Base-by-base conservation (phyloP, 2,888 invertebrate genomes). In the Philereme transversata region DNA sequence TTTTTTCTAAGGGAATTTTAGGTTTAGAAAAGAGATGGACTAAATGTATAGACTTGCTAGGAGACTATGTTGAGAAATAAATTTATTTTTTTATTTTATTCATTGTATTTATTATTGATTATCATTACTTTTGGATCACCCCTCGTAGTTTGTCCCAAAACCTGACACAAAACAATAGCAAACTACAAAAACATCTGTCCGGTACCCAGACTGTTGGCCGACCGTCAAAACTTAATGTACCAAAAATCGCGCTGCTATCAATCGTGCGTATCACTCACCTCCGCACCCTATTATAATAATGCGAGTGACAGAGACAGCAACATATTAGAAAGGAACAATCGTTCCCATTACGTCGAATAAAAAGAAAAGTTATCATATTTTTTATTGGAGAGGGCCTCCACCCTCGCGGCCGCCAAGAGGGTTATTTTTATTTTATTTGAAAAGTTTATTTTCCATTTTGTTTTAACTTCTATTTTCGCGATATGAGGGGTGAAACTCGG, bases 291-390 rank as follows among this genome's bases (percentile, higher is more conserved):
- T 87, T 83, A 86, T 82, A 84, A 84, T 87, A 88, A 90, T 87
- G 81, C 72, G 84, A 75, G 79, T 76, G 81, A 88, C 79, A 78
- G 83, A 77, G 90, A 89, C 81, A 73, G 84, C 84, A 85, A 85
- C 82, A 82, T 81, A 88, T 89, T 87, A 88, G 87, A 88, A 86
- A 78, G 82, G 85, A 85, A 87, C 90, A 87, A 87, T 86, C 88
- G 90, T 84, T 84, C 87, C 88, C 88, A 90, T 90, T 90, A 90
- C 85, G 89, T 82, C 87, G 88, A 90, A 90, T 90, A 90, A 90
- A 91, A 90, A 91, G 91, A 91, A 90, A 91, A 91, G 92, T 91
- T 91, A 92, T 92, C 91, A 90, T 92, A 92, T 91, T 91, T 91
- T 91, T 91, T 90, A 88, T 90, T 88, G 88, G 87, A 86, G 87